Evolutionary conservation across 1,140 invertebrate genomes (phyloP).

Genomic region (Eulimnadia texana): DNA sequence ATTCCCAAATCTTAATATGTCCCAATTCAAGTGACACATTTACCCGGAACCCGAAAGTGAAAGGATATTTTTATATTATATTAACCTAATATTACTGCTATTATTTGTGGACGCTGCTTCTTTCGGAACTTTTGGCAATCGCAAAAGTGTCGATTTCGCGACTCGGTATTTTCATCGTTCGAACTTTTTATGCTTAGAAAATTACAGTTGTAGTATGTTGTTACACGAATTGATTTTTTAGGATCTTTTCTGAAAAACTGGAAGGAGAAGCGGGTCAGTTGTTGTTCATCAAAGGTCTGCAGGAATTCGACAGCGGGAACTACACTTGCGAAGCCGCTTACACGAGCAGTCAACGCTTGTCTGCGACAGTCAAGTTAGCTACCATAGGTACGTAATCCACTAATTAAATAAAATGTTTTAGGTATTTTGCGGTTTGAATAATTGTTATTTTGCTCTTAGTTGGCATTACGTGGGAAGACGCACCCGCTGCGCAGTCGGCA

Average conservation of each 20-base stretch:
- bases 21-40: too few relatives aligned
- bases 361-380: constrained; percentile 48
- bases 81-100: too few relatives aligned
- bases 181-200: not conserved
- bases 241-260: constrained; percentile 39
- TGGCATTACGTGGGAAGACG: constrained; percentile 67
- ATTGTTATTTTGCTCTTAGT: constrained; percentile 34
- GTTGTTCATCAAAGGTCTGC: constrained; percentile 58
- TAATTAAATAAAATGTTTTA: constrained; percentile 14
- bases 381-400: constrained; percentile 46
- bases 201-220: not conserved
- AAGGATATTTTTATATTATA: too few relatives aligned
- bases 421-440: not conserved
- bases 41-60: too few relatives aligned
- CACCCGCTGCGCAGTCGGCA: constrained; percentile 66
- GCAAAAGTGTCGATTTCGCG: too few relatives aligned
- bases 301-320: constrained; percentile 55
- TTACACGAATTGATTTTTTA: not conserved
- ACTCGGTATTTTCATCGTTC: too few relatives aligned
- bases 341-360: constrained; percentile 45
- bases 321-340: constrained; percentile 71
- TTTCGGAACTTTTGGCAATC: too few relatives aligned
- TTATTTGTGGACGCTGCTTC: too few relatives aligned
- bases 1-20: not conserved
- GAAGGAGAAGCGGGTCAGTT: constrained; percentile 41